A percentile compares a stretch with the other conserved stretches of the same genome.
Conservation (phyloP, 1,140 invertebrate genomes). For the Drosophila arawakana region DNA sequence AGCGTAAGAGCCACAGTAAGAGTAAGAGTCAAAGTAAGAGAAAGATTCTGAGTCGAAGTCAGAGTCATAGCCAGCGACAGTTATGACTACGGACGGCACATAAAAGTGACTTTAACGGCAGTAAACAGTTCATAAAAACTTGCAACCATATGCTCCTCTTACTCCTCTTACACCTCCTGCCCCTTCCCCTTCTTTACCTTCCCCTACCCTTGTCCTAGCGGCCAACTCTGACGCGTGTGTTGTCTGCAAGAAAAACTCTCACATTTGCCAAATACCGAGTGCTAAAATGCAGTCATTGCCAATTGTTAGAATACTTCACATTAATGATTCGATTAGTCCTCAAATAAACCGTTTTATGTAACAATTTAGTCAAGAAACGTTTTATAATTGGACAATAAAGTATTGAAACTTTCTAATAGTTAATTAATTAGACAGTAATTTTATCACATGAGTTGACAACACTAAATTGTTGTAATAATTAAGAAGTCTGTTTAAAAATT, state of each 20-base stretch:
- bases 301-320: slow-evolving; percentile 2
- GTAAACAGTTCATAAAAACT: slow-evolving; percentile 78
- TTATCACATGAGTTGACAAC: too few relatives aligned
- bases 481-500: too few relatives aligned
- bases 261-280: slow-evolving; percentile 10
- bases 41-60: neutral
- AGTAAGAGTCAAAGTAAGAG: neutral
- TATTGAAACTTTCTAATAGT: too few relatives aligned
- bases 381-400: too few relatives aligned
- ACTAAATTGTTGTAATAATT: too few relatives aligned
- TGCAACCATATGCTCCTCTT: slow-evolving; percentile 43
- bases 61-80: slow-evolving; percentile 59
- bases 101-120: slow-evolving; percentile 81
- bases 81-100: slow-evolving; percentile 73
- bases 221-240: slow-evolving; percentile 6
- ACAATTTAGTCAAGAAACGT: too few relatives aligned
- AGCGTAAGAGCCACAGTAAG: slow-evolving; percentile 47
- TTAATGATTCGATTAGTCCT: neutral
- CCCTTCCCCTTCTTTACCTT: too few relatives aligned
- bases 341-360: neutral
- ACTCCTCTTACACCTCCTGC: too few relatives aligned
- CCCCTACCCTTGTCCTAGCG: neutral
- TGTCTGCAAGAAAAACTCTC: slow-evolving; percentile 14
- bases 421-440: too few relatives aligned
- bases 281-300: neutral